phyloP scores from a whole-genome alignment of 1,140 invertebrate species.

The Gryllus bimaculatus region DNA sequence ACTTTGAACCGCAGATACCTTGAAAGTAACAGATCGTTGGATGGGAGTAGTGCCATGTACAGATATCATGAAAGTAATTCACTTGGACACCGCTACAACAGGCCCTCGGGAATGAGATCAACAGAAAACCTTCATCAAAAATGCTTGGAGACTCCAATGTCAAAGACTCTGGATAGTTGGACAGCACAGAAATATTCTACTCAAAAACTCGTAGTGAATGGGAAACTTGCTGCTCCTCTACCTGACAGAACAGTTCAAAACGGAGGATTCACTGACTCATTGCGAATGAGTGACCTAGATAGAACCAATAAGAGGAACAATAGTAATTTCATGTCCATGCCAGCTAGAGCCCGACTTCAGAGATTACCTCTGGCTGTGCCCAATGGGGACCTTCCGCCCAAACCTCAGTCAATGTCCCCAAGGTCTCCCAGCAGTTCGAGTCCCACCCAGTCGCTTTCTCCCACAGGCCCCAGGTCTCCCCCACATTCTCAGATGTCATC shows the following conservation, averaged over 20 bases:
- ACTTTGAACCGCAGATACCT: conserved; percentile 1
- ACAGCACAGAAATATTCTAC: conserved; percentile 33
- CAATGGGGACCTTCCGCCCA: neutral
- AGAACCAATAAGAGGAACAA: neutral
- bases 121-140: neutral
- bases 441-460: neutral
- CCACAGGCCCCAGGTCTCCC: neutral
- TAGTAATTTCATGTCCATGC: neutral
- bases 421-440: neutral
- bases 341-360: conserved; percentile 12
- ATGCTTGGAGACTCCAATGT: neutral
- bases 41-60: neutral
- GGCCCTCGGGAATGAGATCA: neutral
- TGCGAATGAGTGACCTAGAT: neutral
- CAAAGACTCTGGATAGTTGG: neutral
- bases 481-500: neutral
- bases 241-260: conserved; percentile 12
- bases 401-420: neutral
- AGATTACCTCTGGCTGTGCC: neutral
- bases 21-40: neutral
- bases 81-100: neutral
- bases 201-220: conserved; percentile 41
- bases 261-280: neutral
- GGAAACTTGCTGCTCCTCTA: conserved; percentile 31
- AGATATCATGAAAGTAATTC: neutral